phyloP scores from a whole-genome alignment of 2,888 invertebrate genomes.

The Lypha dubia region DNA sequence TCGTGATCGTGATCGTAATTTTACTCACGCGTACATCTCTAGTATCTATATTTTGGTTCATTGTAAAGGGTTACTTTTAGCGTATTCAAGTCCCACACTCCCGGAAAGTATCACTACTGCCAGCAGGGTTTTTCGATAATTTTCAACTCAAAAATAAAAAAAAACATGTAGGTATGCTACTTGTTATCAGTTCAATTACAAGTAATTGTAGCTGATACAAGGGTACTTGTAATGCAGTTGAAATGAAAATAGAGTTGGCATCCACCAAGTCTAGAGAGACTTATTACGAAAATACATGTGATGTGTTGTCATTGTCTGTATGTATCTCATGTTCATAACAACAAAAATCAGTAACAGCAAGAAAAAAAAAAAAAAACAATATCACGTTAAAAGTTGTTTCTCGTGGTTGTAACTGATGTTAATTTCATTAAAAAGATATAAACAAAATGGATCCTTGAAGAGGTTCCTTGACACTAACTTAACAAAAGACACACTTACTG shows the following conservation, averaged over 20 bases:
- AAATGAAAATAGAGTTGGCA: not conserved
- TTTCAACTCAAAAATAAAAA: too few relatives aligned
- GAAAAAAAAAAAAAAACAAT: constrained; percentile 2
- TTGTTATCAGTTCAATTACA: not conserved
- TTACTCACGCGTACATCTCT: too few relatives aligned
- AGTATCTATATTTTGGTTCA: too few relatives aligned
- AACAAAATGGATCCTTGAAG: constrained; percentile 79
- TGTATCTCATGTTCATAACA: constrained; percentile 40
- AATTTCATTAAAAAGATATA: constrained; percentile 72
- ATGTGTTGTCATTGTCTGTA: constrained; percentile 4
- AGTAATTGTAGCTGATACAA: not conserved
- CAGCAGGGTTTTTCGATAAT: too few relatives aligned
- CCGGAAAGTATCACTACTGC: too few relatives aligned
- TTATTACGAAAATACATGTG: not conserved
- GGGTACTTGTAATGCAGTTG: not conserved
- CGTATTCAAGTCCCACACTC: too few relatives aligned
- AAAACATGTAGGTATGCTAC: too few relatives aligned
- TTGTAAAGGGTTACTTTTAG: too few relatives aligned
- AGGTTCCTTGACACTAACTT: constrained; percentile 78
- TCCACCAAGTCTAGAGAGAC: not conserved
- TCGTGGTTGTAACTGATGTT: constrained; percentile 68
- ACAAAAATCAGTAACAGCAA: constrained; percentile 19
- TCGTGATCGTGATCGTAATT: too few relatives aligned
- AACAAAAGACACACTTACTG: constrained; percentile 54
- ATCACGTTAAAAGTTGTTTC: constrained; percentile 31